Evolutionary conservation across 2,888 invertebrate species (phyloP).

Genomic region (Argyresthia goedartella): DNA sequence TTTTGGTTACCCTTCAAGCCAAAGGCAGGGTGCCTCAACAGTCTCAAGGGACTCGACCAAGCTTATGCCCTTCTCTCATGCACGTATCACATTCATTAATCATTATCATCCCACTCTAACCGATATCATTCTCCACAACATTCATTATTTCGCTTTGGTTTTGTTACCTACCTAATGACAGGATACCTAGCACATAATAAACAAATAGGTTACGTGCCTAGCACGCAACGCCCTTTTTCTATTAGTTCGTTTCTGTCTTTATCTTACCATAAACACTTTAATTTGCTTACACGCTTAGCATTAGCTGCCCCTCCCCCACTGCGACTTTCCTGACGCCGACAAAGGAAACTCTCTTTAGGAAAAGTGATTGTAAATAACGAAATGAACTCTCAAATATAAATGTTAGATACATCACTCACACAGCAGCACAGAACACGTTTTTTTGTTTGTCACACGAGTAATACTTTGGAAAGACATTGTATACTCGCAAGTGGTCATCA

Average conservation of each 20-base stretch:
- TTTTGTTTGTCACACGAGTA: constrained; percentile 39
- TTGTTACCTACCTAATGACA: neutral
- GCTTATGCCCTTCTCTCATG: too few species aligned
- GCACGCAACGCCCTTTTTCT: neutral
- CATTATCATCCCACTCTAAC: too few species aligned
- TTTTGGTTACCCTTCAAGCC: too few species aligned
- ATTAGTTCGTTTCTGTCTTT: neutral
- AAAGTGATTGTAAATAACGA: constrained; percentile 43
- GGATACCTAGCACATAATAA: neutral
- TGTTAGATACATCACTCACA: constrained; percentile 64
- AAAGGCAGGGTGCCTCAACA: too few species aligned
- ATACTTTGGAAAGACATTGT: neutral
- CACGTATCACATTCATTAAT: too few species aligned
- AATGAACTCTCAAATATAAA: constrained; percentile 66
- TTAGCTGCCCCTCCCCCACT: constrained; percentile 39
- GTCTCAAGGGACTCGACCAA: too few species aligned
- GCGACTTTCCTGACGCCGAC: constrained; percentile 68
- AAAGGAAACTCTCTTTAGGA: constrained; percentile 59
- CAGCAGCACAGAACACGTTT: constrained; percentile 59
- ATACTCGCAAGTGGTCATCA: neutral
- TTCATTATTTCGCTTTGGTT: neutral
- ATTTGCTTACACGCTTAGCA: constrained; percentile 13
- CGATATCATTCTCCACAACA: too few species aligned
- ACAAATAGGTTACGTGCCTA: neutral
- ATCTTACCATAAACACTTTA: neutral